Evolutionary conservation across 2,797 vertebrate genomes (phyloP).

Genomic region (Trematomus bernacchii): DNA sequence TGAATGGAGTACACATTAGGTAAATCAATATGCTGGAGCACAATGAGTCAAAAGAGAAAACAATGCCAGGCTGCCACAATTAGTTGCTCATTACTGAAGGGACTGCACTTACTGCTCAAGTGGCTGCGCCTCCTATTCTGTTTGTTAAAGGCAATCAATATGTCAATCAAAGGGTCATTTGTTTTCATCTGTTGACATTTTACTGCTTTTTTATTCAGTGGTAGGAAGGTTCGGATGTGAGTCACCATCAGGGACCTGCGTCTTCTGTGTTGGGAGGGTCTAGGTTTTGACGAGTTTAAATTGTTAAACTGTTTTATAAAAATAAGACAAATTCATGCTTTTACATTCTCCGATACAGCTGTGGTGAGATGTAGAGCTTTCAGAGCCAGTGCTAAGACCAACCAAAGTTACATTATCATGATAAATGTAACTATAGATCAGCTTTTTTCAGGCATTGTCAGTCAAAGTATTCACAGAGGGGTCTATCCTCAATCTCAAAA

Average conservation of each 20-base stretch:
- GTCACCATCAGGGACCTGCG: not conserved
- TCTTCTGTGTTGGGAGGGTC: not conserved
- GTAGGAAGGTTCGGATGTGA: not conserved
- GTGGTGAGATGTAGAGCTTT: too few species aligned
- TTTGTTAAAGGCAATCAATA: constrained; percentile 69
- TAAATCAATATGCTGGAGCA: constrained; percentile 50
- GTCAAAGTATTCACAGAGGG: too few species aligned
- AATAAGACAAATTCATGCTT: too few species aligned
- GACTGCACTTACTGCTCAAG: constrained; percentile 44
- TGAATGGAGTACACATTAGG: constrained; percentile 42
- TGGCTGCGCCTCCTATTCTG: constrained; percentile 34
- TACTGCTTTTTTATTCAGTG: not conserved
- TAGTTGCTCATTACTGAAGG: constrained; percentile 49
- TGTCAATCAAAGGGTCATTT: constrained; percentile 52
- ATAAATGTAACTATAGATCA: not conserved
- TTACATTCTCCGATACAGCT: too few species aligned
- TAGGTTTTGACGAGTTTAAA: not conserved
- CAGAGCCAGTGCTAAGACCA: not conserved
- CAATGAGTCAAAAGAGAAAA: constrained; percentile 3
- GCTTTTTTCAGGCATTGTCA: not conserved
- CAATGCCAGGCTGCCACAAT: constrained; percentile 41
- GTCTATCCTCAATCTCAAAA: too few species aligned
- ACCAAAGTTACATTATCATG: not conserved
- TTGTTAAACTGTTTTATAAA: not conserved
- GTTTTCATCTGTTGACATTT: constrained; percentile 18